Evolutionary conservation across 37 sponge, comb jelly and placozoan genomes (phyloP).

Genomic region (Bolinopsis microptera): DNA sequence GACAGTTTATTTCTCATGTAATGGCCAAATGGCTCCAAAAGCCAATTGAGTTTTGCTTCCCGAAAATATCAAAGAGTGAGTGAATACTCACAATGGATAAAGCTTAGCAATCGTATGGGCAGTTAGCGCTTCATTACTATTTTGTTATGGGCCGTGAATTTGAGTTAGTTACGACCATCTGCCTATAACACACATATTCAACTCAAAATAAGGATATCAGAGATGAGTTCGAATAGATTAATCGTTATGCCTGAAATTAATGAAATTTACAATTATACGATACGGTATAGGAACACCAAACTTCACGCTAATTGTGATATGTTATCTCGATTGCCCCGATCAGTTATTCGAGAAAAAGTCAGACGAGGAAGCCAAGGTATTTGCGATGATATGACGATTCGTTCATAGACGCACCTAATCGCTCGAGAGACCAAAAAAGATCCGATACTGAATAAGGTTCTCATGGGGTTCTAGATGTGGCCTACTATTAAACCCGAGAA

Average conservation of each 20-base stretch:
- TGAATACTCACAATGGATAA: neutral
- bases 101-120: conserved; percentile 62
- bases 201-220: conserved; percentile 64
- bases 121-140: conserved; percentile 7
- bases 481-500: neutral
- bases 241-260: conserved; percentile 70
- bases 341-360: neutral
- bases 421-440: neutral
- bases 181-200: conserved; percentile 68
- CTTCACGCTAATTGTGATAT: conserved; percentile 70
- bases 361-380: neutral
- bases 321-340: conserved; percentile 47
- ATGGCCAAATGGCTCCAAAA: neutral
- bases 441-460: neutral
- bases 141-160: neutral
- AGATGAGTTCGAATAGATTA: conserved; percentile 67
- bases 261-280: conserved; percentile 67
- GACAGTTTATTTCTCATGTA: too few species aligned
- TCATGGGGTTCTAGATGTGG: neutral
- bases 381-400: neutral
- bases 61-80: neutral
- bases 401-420: neutral
- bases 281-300: conserved; percentile 60
- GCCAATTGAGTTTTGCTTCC: conserved; percentile 32
- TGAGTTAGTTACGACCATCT: conserved; percentile 67